Conservation (phyloP, 2,113 vertebrate species). For the Tamias sibiricus region DNA sequence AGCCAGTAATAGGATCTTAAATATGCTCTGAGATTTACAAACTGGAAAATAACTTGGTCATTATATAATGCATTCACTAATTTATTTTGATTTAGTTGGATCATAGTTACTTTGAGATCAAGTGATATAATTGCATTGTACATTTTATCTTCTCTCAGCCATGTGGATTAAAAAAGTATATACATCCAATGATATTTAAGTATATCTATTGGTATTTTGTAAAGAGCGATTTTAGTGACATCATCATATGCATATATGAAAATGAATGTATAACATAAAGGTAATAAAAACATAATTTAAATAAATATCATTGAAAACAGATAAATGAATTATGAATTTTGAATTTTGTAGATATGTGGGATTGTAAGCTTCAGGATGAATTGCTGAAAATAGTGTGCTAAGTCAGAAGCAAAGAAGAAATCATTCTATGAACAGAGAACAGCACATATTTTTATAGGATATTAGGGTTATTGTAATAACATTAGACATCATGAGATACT, state of each 20-base stretch:
- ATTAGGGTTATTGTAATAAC: background rate
- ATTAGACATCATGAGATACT: background rate
- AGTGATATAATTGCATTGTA: background rate
- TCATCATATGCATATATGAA: background rate
- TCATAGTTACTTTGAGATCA: background rate
- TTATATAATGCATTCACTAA: background rate
- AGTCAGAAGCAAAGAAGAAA: background rate
- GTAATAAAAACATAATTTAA: background rate
- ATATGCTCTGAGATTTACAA: background rate
- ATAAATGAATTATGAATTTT: background rate
- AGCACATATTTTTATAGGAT: background rate
- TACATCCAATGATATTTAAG: background rate
- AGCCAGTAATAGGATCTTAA: background rate
- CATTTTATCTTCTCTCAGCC: background rate
- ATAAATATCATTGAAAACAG: background rate
- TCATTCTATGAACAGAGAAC: fast-evolving
- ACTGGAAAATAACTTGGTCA: no score
- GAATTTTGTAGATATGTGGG: background rate
- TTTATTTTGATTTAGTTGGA: background rate
- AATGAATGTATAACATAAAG: background rate
- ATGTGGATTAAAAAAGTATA: background rate
- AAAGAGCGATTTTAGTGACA: background rate
- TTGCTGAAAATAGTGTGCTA: background rate
- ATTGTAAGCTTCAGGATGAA: no score
- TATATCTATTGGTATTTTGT: background rate